Base-by-base conservation (phyloP, 2,797 vertebrate species). In the Dryobates pubescens region DNA sequence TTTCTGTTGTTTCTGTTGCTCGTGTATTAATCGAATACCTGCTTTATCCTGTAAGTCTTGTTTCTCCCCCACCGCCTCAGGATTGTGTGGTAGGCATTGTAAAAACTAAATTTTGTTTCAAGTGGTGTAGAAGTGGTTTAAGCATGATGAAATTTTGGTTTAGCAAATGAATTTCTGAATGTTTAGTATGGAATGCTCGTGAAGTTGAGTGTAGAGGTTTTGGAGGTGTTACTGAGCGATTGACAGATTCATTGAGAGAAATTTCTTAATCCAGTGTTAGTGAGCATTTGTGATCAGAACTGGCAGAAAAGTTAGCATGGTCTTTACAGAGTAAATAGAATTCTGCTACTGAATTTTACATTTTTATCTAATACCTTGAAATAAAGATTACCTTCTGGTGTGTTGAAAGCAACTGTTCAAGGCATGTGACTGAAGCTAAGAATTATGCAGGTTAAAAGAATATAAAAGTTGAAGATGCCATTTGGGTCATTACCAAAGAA, bases 111-210 rank as follows among this genome's bases (percentile, higher is more conserved):
- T 13, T 54, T 36, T 12, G 8, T 3, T 72, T 58, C 47, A 13
- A 71, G 20, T 38, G 58, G 3, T 56, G 0, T 61, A 38, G 17
- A 38, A 68, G 45, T 64, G 27, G 29, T 68, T 89, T 32, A 78
- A 89, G 8, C 7, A 5, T 1, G 1, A 23, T 30, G 29, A 13
- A 24, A 43, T 68, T 63, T 41, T 0, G 3, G 3, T 9, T 59
- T 79, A 67, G 43, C 12, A 34, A 47, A 64, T 64, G 0, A 43
- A 17, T 73, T 88, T 76, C 14, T 74, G 26, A 70, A 57, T 49
- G 36, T 11, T 63, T 71, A 14, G 7, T 29, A 38, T 0, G 2
- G 20, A 34, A 36, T 69, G 59, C 16, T 22, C 1, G 0, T 43
- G 17, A 47, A 62, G 3, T 30, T 64, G 58, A 71, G 29, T 58